A percentile compares a stretch with the other conserved stretches of the same genome.
Evolutionary conservation across 2,113 vertebrate species (phyloP).

Genomic region (Cephalopterus ornatus): DNA sequence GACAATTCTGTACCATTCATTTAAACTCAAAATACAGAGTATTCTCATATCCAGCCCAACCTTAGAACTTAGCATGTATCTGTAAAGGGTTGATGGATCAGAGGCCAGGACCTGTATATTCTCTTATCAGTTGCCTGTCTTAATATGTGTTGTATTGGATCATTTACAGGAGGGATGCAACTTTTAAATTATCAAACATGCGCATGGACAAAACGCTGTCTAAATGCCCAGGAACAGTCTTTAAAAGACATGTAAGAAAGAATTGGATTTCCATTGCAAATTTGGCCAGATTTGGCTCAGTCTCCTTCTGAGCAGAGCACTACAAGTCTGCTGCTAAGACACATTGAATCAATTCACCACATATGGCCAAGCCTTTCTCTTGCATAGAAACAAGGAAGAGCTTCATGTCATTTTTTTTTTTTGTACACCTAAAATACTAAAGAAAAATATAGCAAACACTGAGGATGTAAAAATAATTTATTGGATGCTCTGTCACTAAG

Average conservation of each 20-base stretch:
- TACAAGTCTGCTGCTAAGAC: not conserved
- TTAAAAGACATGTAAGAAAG: not conserved
- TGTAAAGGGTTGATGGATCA: not conserved
- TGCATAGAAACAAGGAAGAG: not conserved
- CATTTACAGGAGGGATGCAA: not conserved
- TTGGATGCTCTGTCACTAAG: not conserved
- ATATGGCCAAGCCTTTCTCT: not conserved
- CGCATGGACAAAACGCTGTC: not conserved
- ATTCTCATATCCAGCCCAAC: not conserved
- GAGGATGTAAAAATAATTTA: not conserved
- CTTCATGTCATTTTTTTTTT: not conserved
- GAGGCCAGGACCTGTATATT: not conserved
- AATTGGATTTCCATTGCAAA: not conserved
- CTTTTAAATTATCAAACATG: not conserved
- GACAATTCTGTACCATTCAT: not conserved
- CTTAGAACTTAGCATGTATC: not conserved
- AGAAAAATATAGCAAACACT: not conserved
- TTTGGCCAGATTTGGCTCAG: not conserved
- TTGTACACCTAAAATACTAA: not conserved
- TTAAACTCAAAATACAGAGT: not conserved
- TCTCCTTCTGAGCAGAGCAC: not conserved
- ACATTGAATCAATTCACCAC: not conserved
- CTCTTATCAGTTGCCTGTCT: not conserved
- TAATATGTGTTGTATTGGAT: fast-evolving
- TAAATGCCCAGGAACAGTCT: not conserved